Base-by-base conservation (phyloP, 2,888 invertebrate genomes). In the Cataglyphis albicans region DNA sequence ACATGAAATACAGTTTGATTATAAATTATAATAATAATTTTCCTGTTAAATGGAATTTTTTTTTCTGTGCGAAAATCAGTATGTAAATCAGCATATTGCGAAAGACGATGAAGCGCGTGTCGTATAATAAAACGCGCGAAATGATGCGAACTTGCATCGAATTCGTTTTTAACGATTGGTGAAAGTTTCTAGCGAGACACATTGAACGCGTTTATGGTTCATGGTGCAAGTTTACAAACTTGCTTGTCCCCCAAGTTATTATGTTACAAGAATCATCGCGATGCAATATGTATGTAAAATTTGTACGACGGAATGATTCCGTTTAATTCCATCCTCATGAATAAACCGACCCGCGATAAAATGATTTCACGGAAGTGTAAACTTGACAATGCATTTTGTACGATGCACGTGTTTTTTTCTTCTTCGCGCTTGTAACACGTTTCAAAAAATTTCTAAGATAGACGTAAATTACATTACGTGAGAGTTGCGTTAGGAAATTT, bases 101-200 rank as follows among this genome's bases (percentile, higher is more conserved):
- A 41, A 10, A 12, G 55, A 68, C 7, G 21, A 63, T 6, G 10
- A 65, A 38, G 41, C n/a, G 10, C 25, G 52, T 18, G 44, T 78
- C 32, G 18, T 32, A 15, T 35, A 57, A 7, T 41, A 41, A 55
- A 41, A 59, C 4, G 12, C 55, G 32, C 35, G 29, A 41, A 52
- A 52, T 38, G 38, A 52, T 18, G 48, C 21, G 29, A 74, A 82
- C 64, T 55, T n/a, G 25, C 38, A 35, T 78, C 12, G 10, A 82
- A 82, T 29, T 61, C 21, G 21, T 63, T 80, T 80, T 80, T 73
- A 48, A 57, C 59, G 55, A 76, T 52, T 52, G 90, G 91, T 90
- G 90, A 91, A 91, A 91, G 91, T 91, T 83, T 80, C 72, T 65
- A 12, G 38, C 68, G 38, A 68, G 29, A 68, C 68, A 59, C 82